Evolutionary conservation across 2,888 invertebrate species (phyloP).

Genomic region (Malthinus seriepunctatus): DNA sequence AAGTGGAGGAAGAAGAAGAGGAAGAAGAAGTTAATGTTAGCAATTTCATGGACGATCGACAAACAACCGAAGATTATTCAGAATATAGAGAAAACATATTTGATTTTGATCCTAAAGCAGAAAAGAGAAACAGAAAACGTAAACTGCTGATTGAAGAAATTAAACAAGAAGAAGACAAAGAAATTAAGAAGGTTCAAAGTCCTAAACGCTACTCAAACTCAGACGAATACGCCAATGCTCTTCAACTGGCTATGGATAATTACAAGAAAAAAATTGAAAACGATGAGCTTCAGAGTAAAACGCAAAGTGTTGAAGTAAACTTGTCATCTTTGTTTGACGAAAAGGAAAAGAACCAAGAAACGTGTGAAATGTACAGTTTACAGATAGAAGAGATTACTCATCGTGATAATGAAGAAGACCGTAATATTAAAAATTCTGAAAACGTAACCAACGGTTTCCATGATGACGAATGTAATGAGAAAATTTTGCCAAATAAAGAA

Average conservation of each 20-base stretch:
- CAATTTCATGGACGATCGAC: conserved; percentile 44
- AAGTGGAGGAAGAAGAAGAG: conserved; percentile 6
- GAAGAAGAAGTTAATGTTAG: conserved; percentile 30
- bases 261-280: neutral
- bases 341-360: conserved; percentile 13
- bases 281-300: neutral
- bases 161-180: conserved; percentile 13
- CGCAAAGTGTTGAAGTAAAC: neutral
- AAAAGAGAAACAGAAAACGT: conserved; percentile 15
- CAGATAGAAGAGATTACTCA: neutral
- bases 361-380: neutral
- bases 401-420: neutral
- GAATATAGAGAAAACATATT: conserved; percentile 46
- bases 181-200: neutral
- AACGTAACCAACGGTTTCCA: no score
- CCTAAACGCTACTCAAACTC: no score
- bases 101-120: conserved; percentile 41
- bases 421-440: no score
- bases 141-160: conserved; percentile 17
- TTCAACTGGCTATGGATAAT: neutral
- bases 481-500: no score
- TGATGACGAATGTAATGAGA: no score
- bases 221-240: neutral
- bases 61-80: conserved; percentile 42
- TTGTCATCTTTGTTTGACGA: no score